Percentiles rank a stretch among this genome's conserved stretches.
phyloP scores from a whole-genome alignment of 2,888 invertebrate genomes.

The Trachelus stipa region DNA sequence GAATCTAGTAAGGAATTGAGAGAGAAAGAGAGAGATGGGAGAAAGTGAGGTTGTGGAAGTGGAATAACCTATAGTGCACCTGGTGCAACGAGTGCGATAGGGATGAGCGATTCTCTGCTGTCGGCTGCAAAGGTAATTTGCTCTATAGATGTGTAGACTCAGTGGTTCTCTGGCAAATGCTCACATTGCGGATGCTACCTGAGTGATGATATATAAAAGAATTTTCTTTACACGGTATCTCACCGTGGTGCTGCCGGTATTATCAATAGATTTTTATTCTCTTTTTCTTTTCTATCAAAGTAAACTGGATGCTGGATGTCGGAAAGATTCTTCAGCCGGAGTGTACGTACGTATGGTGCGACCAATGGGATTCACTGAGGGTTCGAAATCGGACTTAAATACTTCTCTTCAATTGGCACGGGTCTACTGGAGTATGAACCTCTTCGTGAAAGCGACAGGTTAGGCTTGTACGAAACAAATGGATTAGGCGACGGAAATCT shows the following conservation, averaged over 20 bases:
- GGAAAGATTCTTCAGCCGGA: background rate
- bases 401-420: background rate
- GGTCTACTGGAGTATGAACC: background rate
- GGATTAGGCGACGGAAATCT: conserved; percentile 47
- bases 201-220: background rate
- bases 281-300: background rate
- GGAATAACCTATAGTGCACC: conserved; percentile 12
- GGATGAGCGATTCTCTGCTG: conserved; percentile 30
- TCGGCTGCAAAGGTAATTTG: conserved; percentile 58
- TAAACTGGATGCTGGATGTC: background rate
- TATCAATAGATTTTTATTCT: background rate
- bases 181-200: conserved; percentile 23
- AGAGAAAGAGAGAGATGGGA: conserved; percentile 25
- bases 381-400: background rate
- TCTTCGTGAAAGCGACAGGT: conserved; percentile 2
- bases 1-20: conserved; percentile 29
- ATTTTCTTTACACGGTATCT: background rate
- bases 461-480: conserved; percentile 31
- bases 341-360: background rate
- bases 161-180: conserved; percentile 45
- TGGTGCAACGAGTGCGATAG: conserved; percentile 26
- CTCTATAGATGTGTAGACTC: conserved; percentile 54
- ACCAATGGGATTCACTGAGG: background rate
- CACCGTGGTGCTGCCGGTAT: background rate
- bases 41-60: background rate